Base-by-base conservation (phyloP, 2,888 invertebrate genomes). In the Epistrophe grossulariae region DNA sequence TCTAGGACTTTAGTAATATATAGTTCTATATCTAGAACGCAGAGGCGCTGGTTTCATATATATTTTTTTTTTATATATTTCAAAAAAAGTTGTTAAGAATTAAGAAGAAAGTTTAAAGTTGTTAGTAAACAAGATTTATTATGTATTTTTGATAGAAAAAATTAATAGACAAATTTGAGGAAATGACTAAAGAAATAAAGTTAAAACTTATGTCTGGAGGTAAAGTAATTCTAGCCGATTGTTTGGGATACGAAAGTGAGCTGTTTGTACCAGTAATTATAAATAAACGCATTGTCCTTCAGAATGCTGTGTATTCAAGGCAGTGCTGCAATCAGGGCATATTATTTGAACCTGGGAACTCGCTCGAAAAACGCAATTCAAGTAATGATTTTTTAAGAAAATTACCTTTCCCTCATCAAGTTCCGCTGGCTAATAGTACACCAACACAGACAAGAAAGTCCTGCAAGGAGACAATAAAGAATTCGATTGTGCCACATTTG, bases 181-280 rank as follows among this genome's bases (percentile, higher is more conserved):
- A 28, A 59, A 76, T 76, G 76, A 38, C 3, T 62, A 4, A 45
- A 31, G 45, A 40, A 40, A 91, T 89, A 81, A 88, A 85, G 5
- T 90, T 92, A n/a, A 90, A 91, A 77, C 48, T 92, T 38, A 66
- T 92, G 24, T 89, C 90, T 0, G 91, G 90, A 8, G 90, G 91
- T 13, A 91, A 90, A 88, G 89, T 91, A 8, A 89, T 92, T 7
- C 66, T 91, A 38, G 89, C 91, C 0, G 90, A 91, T 3, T 89
- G 89, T 7, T 52, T 73, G 1, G 91, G 91, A 17, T 90, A 85
- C 40, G 91, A 92, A 68, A 88, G 90, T 0, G 92, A 92, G 70
- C 88, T 92, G 1, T 92, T 92, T 59, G 88, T 90, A 72, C 92
- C 92, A 4, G 89, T 89, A n/a, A 90, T 92, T 24, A 71, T 90